A percentile compares a stretch with the other conserved stretches of the same genome.
Evolutionary conservation across 2,113 vertebrate species (phyloP).

Genomic region (Urocolius indicus): DNA sequence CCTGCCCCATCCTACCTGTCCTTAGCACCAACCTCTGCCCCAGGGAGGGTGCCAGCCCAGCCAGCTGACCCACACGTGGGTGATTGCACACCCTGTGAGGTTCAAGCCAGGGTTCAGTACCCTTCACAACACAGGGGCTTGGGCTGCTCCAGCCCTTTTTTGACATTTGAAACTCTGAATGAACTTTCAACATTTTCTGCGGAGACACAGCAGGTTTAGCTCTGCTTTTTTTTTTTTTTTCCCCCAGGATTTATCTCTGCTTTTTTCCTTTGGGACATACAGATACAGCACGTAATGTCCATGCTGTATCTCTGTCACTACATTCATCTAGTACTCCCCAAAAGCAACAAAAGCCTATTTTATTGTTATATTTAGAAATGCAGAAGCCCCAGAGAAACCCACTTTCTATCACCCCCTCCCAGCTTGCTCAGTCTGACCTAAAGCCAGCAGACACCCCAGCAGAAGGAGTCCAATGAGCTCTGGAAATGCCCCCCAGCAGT

Average conservation of each 20-base stretch:
- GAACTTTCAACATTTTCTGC: neutral
- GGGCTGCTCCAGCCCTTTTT: neutral
- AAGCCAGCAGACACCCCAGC: neutral
- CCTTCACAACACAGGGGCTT: fast-evolving
- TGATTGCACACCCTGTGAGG: fast-evolving
- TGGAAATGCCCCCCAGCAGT: neutral
- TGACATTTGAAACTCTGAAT: neutral
- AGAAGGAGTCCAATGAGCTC: neutral
- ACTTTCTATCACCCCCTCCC: neutral
- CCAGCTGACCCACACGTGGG: fast-evolving
- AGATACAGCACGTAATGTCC: neutral
- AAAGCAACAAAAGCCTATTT: neutral
- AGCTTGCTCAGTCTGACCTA: neutral
- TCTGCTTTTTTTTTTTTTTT: neutral
- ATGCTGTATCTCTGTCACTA: neutral
- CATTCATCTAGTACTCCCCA: neutral
- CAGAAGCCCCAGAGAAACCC: neutral
- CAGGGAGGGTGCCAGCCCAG: neutral
- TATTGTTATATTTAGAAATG: neutral
- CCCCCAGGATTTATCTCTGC: no score
- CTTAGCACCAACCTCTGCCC: fast-evolving
- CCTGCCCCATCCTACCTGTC: neutral
- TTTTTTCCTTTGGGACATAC: neutral
- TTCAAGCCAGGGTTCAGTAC: neutral
- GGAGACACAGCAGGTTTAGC: neutral